Evolutionary conservation across 2,113 vertebrate genomes (phyloP), one percentile per base, ranked within the genome.

Genomic region (Neomonachus schauinslandi): DNA sequence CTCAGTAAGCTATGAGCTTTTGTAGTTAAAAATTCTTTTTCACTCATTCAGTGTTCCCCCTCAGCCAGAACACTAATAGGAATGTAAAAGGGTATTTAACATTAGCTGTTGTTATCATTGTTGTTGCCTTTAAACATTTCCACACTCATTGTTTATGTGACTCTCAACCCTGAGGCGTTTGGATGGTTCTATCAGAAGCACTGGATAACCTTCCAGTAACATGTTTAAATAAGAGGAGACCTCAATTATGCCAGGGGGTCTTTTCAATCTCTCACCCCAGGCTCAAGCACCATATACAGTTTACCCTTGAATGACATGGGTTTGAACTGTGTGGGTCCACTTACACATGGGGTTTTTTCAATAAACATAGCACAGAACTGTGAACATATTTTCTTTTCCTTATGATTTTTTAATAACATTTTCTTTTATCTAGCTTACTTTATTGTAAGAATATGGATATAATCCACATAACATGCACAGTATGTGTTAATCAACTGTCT

Each of bases 111-210:
- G n/a, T 59, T 55, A 22, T 21, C 26, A 63, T 13, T 63, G 5
- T 67, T 77, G 42, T 28, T 79, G 33, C 14, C 82, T 94, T n/a
- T 84, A 33, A 65, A 22, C 14, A 46, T 51, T 71, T 49, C 42
- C 39, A 24, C 69, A 36, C 14, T 71, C 33, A 57, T 1, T 24
- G 31, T n/a, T 22, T 18, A 1, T 26, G 26, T n/a, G 55, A 36
- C 26, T 24, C 26, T 42, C 4, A 16, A 12, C 36, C 33, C 16
- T 63, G 24, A 0, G 0, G 11, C 18, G 26, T 57, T 63, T 5
- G 21, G 22, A 19, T 19, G 59, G 16, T 63, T 77, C 74, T 46
- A 5, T 79, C 49, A 36, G 31, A 42, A 36, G 39, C 24, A 19
- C 71, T 13, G 55, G 24, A 1, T 49, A 9, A 67, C 15, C 12